Base-by-base conservation (phyloP, 2,797 vertebrate genomes). In the Acipenser oxyrinchus region DNA sequence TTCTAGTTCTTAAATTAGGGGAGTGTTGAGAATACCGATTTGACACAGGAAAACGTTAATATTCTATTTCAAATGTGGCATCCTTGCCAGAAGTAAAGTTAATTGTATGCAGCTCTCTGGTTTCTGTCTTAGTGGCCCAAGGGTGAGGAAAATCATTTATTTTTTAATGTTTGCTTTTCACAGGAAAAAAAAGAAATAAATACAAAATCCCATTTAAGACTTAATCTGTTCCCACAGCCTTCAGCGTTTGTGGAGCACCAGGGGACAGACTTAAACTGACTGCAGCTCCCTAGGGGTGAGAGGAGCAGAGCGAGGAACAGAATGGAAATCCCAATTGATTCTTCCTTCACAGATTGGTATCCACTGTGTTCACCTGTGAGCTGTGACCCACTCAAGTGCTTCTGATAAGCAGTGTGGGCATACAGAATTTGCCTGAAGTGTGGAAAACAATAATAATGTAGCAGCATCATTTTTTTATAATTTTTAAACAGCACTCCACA, bases 251-350 rank as follows among this genome's bases (percentile, higher is more conserved):
- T 80, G 70, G 74, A 69, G 79, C 82, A 82, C 77, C 83, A 51
- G 73, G 82, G 86, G 86, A 82, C 73, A 70, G 75, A 75, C 58
- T 12, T 77, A 79, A 82, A 84, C 75, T 74, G 70, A 73, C 75
- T 37, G 11, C 66, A 72, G 72, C 71, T 71, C 74, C 78, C 79
- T 9, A 61, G 83, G 78, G 85, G 82, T 72, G 64, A 60, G 75
- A 73, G 77, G 74, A 78, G 75, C 80, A 55, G 77, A 84, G 82
- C 79, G 83, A 81, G 80, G 84, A 86, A 74, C 81, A 81, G 81
- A 81, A 88, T 79, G 84, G 83, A 86, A 87, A 87, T 84, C 77
- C 79, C 82, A 79, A 84, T 82, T 79, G 78, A 78, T 76, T 37
- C 23, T 75, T 72, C 76, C 74, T 78, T 75, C 79, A 80, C 79